These are phyloP conservation scores for Rhadinocentrus ornatus DNA, from an alignment of 2,797 vertebrate genomes.

Conservation along the genomic window DNA sequence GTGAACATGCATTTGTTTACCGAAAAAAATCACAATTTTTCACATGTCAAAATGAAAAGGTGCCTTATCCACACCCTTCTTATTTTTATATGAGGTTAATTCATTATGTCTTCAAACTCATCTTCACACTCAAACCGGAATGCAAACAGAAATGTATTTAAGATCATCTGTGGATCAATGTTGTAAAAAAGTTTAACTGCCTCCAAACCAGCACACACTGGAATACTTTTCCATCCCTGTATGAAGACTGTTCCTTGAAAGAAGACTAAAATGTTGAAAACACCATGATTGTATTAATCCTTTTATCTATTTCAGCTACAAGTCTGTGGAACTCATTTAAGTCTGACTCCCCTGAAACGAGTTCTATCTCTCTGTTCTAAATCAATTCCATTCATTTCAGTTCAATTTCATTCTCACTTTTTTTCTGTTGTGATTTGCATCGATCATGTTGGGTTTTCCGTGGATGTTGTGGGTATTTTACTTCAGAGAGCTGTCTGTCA, in stretches of 20 bases:
- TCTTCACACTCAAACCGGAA: background rate
- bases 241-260: conserved; percentile 27
- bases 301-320: conserved; percentile 21
- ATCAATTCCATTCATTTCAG: conserved; percentile 60
- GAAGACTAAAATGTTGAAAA: conserved; percentile 38
- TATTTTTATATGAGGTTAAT: background rate
- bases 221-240: conserved; percentile 23
- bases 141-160: background rate
- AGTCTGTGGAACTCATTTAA: background rate
- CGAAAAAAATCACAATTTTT: background rate
- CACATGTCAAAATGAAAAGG: background rate
- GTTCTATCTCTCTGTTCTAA: conserved; percentile 34
- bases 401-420: conserved; percentile 56
- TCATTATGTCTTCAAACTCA: background rate
- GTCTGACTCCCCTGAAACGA: conserved; percentile 29
- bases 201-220: conserved; percentile 20
- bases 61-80: no score
- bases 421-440: conserved; percentile 49
- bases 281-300: conserved; percentile 38
- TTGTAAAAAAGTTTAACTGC: background rate
- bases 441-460: conserved; percentile 41
- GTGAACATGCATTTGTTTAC: background rate
- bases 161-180: conserved; percentile 14
- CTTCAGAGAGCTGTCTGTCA: conserved; percentile 84
- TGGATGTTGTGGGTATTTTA: conserved; percentile 69